phyloP scores from a whole-genome alignment of 2,797 vertebrate genomes.

The Chelonia mydas region DNA sequence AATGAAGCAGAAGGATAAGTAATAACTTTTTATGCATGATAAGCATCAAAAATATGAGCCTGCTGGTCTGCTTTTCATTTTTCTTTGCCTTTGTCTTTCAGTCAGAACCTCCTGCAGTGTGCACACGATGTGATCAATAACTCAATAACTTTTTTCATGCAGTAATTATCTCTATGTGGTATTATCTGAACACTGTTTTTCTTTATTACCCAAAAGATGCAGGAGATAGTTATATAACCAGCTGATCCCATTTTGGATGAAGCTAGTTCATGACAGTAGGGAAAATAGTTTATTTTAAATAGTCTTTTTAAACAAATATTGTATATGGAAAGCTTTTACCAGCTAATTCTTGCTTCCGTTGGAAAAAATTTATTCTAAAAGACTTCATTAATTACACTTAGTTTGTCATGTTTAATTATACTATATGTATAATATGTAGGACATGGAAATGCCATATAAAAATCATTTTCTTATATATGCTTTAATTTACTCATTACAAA shows the following conservation, averaged over 20 bases:
- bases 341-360: conserved; percentile 54
- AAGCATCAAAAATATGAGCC: conserved; percentile 86
- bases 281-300: conserved; percentile 82
- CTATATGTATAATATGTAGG: neutral
- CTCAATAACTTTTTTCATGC: conserved; percentile 93
- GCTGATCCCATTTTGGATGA: conserved; percentile 85
- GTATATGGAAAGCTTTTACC: conserved; percentile 63
- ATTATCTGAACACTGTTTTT: conserved; percentile 86
- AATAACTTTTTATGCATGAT: conserved; percentile 91
- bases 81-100: conserved; percentile 84
- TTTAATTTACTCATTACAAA: neutral
- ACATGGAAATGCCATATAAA: neutral
- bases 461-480: neutral
- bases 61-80: conserved; percentile 87
- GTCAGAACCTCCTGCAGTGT: conserved; percentile 85
- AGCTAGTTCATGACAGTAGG: conserved; percentile 81
- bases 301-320: conserved; percentile 73
- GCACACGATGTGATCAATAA: conserved; percentile 91
- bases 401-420: conserved; percentile 39
- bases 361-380: conserved; percentile 52
- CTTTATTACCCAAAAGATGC: conserved; percentile 87
- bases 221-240: conserved; percentile 85
- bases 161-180: conserved; percentile 89
- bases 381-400: conserved; percentile 29
- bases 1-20: conserved; percentile 85